Evolutionary conservation across 1,140 invertebrate species (phyloP), one percentile per base, ranked within the genome.

Genomic region (Kradibia gibbosae): DNA sequence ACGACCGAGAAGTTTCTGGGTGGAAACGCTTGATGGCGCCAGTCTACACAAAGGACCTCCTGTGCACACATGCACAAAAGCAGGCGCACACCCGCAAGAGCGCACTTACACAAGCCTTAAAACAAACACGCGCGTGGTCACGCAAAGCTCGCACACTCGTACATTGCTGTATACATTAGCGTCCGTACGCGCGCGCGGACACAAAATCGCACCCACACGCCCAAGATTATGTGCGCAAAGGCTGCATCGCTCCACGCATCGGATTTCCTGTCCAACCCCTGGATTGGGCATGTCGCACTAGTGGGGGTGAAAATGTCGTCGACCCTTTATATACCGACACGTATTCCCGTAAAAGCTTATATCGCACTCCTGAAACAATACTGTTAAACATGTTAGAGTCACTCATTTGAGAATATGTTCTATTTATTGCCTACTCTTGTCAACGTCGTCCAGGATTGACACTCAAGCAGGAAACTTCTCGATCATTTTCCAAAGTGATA

Each of bases 11-110:
- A 86, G 86, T 84, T 89, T 88, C 81, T 70, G 65, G 25, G 62
- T 76, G 82, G 79, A 71, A 81, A 78, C 88, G 85, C 85, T 84
- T 84, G 88, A 87, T 88, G 88, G 88, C 88, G 88, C 88, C 87
- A 89, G 86, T 82, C 83, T 81, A 75, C 82, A 74, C 83, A 82
- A 81, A n/a, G 84, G 78, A 79, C 80, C 82, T 76, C 84, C 74
- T 71, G 65, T 77, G 42, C 74, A 57, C 84, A 42, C 80, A 77
- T 82, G 22, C 13, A 48, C 34, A 55, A 80, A 78, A 74, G 74
- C 67, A 62, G 50, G 39, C 81, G 80, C 81, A 74, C 82, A 36
- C 73, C 50, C 79, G n/a, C n/a, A n/a, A n/a, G n/a, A n/a, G n/a
- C n/a, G n/a, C n/a, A n/a, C n/a, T n/a, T n/a, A n/a, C n/a, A n/a